Evolutionary conservation across 2,797 vertebrate species (phyloP).

Genomic region (Enteromius radiatus): DNA sequence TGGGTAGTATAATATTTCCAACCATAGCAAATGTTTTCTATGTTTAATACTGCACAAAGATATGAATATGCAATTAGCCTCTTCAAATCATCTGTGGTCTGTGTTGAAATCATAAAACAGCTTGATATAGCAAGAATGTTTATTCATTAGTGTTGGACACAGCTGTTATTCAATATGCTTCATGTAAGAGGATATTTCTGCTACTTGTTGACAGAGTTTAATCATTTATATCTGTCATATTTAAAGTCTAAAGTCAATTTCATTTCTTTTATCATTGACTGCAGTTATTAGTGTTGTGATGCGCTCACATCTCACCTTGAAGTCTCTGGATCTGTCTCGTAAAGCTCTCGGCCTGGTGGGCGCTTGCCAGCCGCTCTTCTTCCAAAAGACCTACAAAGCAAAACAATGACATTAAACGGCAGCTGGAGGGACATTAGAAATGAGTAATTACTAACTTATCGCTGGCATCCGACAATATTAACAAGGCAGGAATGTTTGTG

Average conservation of each 20-base stretch:
- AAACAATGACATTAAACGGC: background rate
- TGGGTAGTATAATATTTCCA: background rate
- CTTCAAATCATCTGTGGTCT: constrained; percentile 33
- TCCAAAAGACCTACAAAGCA: constrained; percentile 81
- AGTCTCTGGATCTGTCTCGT: constrained; percentile 89
- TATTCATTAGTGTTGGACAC: constrained; percentile 21
- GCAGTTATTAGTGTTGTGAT: background rate
- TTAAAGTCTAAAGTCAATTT: background rate
- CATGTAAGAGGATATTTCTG: background rate
- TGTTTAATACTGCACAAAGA: constrained; percentile 30
- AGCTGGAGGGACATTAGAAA: background rate
- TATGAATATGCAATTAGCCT: constrained; percentile 38
- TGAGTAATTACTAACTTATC: background rate
- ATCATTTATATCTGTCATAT: background rate
- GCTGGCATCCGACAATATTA: background rate
- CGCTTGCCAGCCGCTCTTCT: constrained; percentile 86
- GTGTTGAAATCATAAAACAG: constrained; percentile 28
- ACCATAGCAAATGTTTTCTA: background rate
- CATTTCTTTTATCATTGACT: background rate
- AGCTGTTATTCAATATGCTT: constrained; percentile 9
- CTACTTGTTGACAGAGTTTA: background rate
- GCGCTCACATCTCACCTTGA: constrained; percentile 76
- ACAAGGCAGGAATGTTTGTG: constrained; percentile 9
- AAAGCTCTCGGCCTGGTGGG: constrained; percentile 89
- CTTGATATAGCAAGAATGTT: constrained; percentile 33